Conservation (phyloP, 2,113 vertebrate species). For the Notothenia rossii region DNA sequence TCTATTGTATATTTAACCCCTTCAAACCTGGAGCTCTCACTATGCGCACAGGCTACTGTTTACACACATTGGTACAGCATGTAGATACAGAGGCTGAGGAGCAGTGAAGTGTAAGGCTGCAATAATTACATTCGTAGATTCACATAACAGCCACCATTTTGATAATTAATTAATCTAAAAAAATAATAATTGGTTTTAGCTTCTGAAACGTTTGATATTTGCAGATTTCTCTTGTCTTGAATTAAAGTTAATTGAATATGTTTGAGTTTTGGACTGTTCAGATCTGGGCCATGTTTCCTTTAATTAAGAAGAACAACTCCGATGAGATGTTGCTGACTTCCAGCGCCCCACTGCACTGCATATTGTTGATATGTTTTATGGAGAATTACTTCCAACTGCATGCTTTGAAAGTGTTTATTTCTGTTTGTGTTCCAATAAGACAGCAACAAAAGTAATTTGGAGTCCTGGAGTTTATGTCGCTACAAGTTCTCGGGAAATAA, state of each 20-base stretch:
- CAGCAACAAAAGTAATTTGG: slow-evolving; percentile 77
- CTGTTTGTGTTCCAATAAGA: slow-evolving; percentile 75
- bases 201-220: background rate
- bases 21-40: background rate
- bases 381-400: slow-evolving; percentile 57
- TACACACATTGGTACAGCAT: background rate
- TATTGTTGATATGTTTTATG: slow-evolving; percentile 57
- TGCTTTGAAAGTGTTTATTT: slow-evolving; percentile 65
- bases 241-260: background rate
- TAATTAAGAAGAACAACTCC: background rate
- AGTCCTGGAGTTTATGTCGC: slow-evolving; percentile 89
- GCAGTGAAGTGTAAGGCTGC: background rate
- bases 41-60: slow-evolving; percentile 10
- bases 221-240: background rate
- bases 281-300: too few species aligned
- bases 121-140: background rate
- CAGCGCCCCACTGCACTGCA: background rate
- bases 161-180: too few species aligned
- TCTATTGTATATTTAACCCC: slow-evolving; percentile 66
- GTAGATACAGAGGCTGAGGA: background rate
- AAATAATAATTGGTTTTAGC: background rate
- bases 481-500: slow-evolving; percentile 91
- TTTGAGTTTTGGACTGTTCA: background rate
- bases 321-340: slow-evolving; percentile 1
- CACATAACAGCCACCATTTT: background rate